Evolutionary conservation across 2,888 invertebrate genomes (phyloP).

Genomic region (Carabus problematicus): DNA sequence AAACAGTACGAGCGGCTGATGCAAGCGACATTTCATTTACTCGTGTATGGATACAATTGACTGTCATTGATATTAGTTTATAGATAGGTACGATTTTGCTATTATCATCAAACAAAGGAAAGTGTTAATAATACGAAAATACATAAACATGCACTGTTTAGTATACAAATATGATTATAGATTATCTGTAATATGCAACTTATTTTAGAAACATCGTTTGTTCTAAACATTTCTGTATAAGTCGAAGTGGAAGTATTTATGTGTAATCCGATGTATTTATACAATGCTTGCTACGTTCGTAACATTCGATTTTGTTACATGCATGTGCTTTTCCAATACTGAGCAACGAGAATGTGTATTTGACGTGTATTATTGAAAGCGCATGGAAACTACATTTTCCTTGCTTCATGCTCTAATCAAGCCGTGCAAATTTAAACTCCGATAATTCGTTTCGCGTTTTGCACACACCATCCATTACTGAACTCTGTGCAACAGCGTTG

Average conservation of each 20-base stretch:
- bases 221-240: no score
- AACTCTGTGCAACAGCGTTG: no score
- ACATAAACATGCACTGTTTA: no score
- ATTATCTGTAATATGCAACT: slow-evolving; percentile 1
- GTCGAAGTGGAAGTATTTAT: not conserved
- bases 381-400: slow-evolving; percentile 29
- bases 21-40: slow-evolving; percentile 23
- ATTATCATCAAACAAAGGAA: slow-evolving; percentile 9
- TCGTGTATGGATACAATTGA: not conserved
- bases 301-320: not conserved
- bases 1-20: slow-evolving; percentile 17
- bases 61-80: slow-evolving; percentile 6
- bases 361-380: slow-evolving; percentile 36
- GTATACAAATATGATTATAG: not conserved
- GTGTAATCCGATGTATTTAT: not conserved
- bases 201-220: no score
- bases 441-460: slow-evolving; percentile 22
- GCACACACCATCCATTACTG: slow-evolving; percentile 3
- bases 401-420: slow-evolving; percentile 12
- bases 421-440: slow-evolving; percentile 30
- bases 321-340: not conserved
- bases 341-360: slow-evolving; percentile 3
- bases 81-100: slow-evolving; percentile 15
- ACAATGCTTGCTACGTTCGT: not conserved
- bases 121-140: not conserved